These are phyloP conservation scores for Nephrotoma flavescens DNA, from an alignment of 2,888 invertebrate genomes.

Conservation along the genomic window DNA sequence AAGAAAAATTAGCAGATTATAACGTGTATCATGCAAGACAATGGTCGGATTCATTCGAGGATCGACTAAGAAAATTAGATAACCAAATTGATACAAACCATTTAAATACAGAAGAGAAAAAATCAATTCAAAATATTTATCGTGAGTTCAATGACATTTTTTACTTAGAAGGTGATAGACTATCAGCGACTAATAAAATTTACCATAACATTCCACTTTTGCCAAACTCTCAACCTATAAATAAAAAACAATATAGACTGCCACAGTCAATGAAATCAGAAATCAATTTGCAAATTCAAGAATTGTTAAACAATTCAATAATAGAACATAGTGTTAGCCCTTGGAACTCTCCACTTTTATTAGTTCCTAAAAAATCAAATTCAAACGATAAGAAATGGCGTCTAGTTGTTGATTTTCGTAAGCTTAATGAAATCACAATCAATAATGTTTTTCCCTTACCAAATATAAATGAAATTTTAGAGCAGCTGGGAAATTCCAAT, in stretches of 20 bases:
- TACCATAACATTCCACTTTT: neutral
- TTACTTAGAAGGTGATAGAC: neutral
- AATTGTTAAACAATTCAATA: no score
- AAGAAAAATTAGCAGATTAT: neutral
- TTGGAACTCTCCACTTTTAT: neutral
- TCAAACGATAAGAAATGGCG: neutral
- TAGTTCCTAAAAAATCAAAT: neutral
- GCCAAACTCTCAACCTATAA: neutral
- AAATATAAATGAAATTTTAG: neutral
- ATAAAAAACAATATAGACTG: neutral
- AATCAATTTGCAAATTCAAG: neutral
- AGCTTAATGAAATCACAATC: no score
- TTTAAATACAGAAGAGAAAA: no score
- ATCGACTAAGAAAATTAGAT: neutral
- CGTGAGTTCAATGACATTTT: no score
- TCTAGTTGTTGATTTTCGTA: neutral
- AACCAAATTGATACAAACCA: neutral
- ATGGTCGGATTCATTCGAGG: neutral
- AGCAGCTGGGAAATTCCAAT: neutral
- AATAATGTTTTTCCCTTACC: no score
- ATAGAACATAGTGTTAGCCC: neutral
- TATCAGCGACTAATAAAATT: neutral
- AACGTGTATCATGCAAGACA: neutral
- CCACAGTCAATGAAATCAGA: neutral
- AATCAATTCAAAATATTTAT: no score